Evolutionary conservation across 1,140 invertebrate genomes (phyloP).

Genomic region (Anastatus disparis): DNA sequence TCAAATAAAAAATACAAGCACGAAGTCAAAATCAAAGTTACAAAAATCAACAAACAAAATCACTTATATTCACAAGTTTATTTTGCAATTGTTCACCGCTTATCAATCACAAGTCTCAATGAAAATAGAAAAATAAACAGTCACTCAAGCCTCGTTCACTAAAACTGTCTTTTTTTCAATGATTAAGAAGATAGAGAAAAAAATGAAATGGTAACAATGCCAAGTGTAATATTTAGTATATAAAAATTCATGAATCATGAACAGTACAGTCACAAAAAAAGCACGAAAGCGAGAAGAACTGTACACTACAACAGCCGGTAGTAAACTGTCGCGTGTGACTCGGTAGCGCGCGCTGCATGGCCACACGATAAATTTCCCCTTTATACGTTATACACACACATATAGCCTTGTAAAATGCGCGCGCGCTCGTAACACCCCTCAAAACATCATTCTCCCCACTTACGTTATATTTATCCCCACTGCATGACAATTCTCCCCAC

Average conservation of each 20-base stretch:
- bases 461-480: too few species aligned
- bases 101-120: neutral
- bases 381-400: neutral
- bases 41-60: conserved; percentile 33
- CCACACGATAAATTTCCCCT: conserved; percentile 60
- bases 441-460: too few species aligned
- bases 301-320: conserved; percentile 54
- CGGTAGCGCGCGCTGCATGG: conserved; percentile 54
- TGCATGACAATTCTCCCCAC: too few species aligned
- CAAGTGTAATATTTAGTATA: too few species aligned
- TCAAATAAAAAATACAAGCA: neutral
- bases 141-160: too few species aligned
- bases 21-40: conserved; percentile 16
- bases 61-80: conserved; percentile 39
- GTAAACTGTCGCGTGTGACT: conserved; percentile 67
- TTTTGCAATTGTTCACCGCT: too few species aligned
- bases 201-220: too few species aligned
- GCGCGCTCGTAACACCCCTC: conserved; percentile 1
- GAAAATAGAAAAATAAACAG: neutral
- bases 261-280: too few species aligned
- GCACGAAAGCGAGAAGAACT: conserved; percentile 44
- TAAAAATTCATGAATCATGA: too few species aligned
- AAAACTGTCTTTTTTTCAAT: too few species aligned
- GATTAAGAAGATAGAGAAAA: too few species aligned
- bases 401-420: neutral